A percentile compares a stretch with the other conserved stretches of the same genome.
phyloP scores from a whole-genome alignment of 2,797 vertebrate genomes.

The Pelobates cultripes region DNA sequence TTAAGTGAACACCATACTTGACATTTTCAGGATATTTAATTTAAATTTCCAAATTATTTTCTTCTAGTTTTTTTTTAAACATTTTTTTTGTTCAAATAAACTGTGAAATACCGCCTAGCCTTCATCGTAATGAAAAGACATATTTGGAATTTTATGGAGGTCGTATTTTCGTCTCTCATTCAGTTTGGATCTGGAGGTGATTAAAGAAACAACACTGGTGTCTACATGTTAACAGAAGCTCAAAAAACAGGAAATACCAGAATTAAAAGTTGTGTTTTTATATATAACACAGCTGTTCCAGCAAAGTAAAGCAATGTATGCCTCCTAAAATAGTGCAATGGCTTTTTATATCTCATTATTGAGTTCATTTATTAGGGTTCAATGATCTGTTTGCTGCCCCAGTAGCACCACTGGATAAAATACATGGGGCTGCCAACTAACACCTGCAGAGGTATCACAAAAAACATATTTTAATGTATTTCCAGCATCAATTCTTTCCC shows the following conservation, averaged over 20 bases:
- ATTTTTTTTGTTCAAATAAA: background rate
- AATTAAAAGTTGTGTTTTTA: background rate
- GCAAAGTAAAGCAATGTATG: background rate
- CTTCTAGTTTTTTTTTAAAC: background rate
- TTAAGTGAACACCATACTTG: background rate
- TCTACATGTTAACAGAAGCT: background rate
- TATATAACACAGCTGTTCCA: background rate
- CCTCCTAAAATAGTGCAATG: too few species aligned
- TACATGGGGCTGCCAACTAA: too few species aligned
- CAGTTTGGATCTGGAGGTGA: background rate
- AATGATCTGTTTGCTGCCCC: too few species aligned
- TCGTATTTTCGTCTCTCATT: background rate
- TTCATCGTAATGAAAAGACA: background rate
- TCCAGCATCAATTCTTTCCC: too few species aligned
- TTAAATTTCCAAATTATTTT: background rate
- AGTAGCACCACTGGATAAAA: too few species aligned
- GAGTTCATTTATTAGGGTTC: too few species aligned
- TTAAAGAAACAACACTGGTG: background rate
- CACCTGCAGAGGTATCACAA: too few species aligned
- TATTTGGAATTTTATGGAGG: background rate
- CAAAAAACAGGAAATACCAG: background rate
- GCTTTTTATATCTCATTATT: too few species aligned
- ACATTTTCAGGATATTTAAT: constrained; percentile 5
- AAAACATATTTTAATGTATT: too few species aligned
- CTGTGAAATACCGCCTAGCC: background rate